Evolutionary conservation across 2,797 vertebrate species (phyloP).

Genomic region (Moxostoma hubbsi): DNA sequence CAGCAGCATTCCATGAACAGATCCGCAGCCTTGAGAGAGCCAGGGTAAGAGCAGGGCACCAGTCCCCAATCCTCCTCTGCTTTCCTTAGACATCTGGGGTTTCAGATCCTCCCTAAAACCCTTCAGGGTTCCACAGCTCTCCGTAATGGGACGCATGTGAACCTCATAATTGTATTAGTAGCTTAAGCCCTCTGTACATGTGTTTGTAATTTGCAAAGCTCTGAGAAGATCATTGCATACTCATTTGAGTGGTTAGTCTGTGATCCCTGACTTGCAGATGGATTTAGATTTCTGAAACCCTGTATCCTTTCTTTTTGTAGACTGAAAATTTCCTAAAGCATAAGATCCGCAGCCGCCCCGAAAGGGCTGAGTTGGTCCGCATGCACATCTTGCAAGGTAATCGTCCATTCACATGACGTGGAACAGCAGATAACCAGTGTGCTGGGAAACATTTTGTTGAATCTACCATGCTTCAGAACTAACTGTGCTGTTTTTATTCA

Average conservation of each 20-base stretch:
- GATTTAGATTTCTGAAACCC: slow-evolving; percentile 18
- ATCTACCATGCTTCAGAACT: not conserved
- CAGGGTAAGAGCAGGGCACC: slow-evolving; percentile 81
- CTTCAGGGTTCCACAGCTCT: slow-evolving; percentile 1
- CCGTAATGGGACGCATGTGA: slow-evolving; percentile 23
- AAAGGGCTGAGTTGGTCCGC: slow-evolving; percentile 95
- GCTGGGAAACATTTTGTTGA: not conserved
- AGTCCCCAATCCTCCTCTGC: slow-evolving; percentile 2
- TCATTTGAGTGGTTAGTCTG: not conserved
- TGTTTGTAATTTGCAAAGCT: slow-evolving; percentile 39
- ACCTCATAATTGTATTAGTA: slow-evolving; percentile 20
- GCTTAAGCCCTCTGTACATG: slow-evolving; percentile 20
- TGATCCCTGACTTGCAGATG: slow-evolving; percentile 11
- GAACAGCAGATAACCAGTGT: not conserved
- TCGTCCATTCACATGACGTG: not conserved
- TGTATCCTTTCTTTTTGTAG: slow-evolving; percentile 67
- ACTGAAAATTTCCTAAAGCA: slow-evolving; percentile 99
- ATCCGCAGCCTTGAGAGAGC: slow-evolving; percentile 98
- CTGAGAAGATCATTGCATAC: not conserved
- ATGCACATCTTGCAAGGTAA: slow-evolving; percentile 99
- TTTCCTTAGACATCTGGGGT: not conserved
- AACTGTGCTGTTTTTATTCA: not conserved
- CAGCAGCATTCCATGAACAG: slow-evolving; percentile 97
- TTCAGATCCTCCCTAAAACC: slow-evolving; percentile 34
- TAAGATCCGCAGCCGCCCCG: slow-evolving; percentile 96